These are phyloP conservation scores for Chionomys nivalis DNA, from an alignment of 2,113 vertebrate species.

Conservation along the genomic window DNA sequence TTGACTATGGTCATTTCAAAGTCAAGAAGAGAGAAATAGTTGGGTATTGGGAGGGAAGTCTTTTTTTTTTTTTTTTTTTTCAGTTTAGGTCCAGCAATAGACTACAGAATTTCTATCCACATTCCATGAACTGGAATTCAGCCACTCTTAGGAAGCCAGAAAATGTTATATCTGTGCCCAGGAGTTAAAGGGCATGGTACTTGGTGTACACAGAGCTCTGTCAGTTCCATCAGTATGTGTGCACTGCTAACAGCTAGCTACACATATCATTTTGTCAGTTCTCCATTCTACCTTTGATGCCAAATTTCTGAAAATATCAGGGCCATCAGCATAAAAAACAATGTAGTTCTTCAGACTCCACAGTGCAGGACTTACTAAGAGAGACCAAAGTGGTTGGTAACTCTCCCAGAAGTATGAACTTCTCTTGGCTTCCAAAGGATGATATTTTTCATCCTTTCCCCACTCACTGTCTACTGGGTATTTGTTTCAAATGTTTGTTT, in stretches of 20 bases:
- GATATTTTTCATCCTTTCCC: background rate
- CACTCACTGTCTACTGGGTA: background rate
- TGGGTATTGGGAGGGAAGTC: fast-evolving
- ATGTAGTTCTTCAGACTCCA: background rate
- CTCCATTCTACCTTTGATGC: background rate
- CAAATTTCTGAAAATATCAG: background rate
- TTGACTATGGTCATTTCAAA: background rate
- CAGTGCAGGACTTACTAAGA: background rate
- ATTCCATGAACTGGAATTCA: background rate
- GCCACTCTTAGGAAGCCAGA: background rate
- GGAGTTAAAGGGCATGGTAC: background rate
- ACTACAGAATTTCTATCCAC: background rate
- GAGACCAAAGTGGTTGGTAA: background rate
- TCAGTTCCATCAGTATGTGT: background rate
- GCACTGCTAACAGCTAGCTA: background rate
- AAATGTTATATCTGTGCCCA: background rate
- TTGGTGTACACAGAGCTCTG: too few species aligned
- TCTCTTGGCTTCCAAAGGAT: background rate
- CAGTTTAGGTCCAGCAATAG: background rate
- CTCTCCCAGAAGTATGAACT: background rate
- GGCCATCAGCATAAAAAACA: too few species aligned
- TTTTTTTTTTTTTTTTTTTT: background rate
- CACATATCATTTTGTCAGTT: background rate
- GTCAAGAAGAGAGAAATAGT: background rate
- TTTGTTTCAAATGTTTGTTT: background rate